These are phyloP conservation scores for Tetrapedia diversipes DNA, from an alignment of 2,888 invertebrate species.

Conservation along the genomic window DNA sequence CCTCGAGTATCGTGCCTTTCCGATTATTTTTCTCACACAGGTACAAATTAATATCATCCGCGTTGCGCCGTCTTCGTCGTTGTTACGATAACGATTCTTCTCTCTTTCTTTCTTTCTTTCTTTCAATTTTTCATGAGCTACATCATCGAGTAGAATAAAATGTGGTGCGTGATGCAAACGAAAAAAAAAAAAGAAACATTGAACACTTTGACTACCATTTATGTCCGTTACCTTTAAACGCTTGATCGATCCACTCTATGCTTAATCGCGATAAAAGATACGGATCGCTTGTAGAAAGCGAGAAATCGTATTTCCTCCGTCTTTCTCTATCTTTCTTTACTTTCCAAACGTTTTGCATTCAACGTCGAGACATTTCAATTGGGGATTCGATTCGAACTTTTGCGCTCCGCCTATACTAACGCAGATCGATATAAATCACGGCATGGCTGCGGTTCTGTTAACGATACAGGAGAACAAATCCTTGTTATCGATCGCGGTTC, in stretches of 20 bases:
- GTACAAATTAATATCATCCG: constrained; percentile 47
- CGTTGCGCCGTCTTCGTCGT: too few relatives aligned
- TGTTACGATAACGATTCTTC: constrained; percentile 16
- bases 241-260: constrained; percentile 1
- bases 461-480: constrained; percentile 23
- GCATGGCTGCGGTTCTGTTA: constrained; percentile 35
- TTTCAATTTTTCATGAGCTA: constrained; percentile 23
- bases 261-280: not conserved
- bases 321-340: not conserved
- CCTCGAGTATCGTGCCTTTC: constrained; percentile 65
- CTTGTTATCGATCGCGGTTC: constrained; percentile 23
- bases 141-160: constrained; percentile 40
- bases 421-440: constrained; percentile 25
- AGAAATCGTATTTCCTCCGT: not conserved
- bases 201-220: constrained; percentile 23
- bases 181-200: too few relatives aligned
- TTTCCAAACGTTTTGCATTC: constrained; percentile 10
- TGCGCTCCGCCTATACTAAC: too few relatives aligned
- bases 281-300: not conserved
- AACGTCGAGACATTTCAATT: constrained; percentile 33
- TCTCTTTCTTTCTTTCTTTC: constrained; percentile 4
- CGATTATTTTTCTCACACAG: constrained; percentile 61
- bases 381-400: constrained; percentile 50
- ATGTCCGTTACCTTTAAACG: constrained; percentile 12
- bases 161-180: constrained; percentile 29